Evolutionary conservation across 1,140 invertebrate species (phyloP).

Genomic region (Drosophila watanabei): DNA sequence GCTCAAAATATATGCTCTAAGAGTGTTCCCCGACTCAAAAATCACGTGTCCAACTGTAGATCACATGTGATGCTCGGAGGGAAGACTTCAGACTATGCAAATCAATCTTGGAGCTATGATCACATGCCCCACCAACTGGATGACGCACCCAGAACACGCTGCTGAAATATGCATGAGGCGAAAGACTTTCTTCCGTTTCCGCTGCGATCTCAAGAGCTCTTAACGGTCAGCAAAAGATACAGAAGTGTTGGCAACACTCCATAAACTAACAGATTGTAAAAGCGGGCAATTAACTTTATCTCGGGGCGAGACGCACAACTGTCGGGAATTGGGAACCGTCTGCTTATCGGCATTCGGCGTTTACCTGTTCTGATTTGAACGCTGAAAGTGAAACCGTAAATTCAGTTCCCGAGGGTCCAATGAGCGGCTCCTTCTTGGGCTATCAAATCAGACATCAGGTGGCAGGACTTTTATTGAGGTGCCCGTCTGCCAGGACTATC

Average conservation of each 20-base stretch:
- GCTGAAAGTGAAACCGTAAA: constrained; percentile 82
- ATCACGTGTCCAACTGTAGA: constrained; percentile 54
- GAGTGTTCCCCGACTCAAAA: constrained; percentile 32
- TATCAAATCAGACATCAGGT: constrained; percentile 80
- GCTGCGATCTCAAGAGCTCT: constrained; percentile 32
- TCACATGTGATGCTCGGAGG: constrained; percentile 42
- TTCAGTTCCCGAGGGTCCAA: constrained; percentile 36
- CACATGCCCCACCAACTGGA: constrained; percentile 1
- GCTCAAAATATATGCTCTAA: constrained; percentile 50
- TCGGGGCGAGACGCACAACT: constrained; percentile 63
- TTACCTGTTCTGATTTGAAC: constrained; percentile 78
- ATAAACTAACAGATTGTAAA: constrained; percentile 73
- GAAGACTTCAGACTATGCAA: constrained; percentile 57
- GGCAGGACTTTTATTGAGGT: constrained; percentile 56
- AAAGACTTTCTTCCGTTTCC: constrained; percentile 82
- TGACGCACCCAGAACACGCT: constrained; percentile 41
- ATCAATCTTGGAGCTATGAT: constrained; percentile 29
- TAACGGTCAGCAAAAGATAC: constrained; percentile 28
- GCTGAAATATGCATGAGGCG: constrained; percentile 72
- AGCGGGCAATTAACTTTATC: constrained; percentile 73
- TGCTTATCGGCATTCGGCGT: constrained; percentile 19
- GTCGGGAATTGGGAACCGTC: constrained; percentile 33
- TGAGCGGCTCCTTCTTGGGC: constrained; percentile 36
- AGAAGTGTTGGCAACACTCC: constrained; percentile 73
- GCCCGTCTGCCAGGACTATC: constrained; percentile 18